These are phyloP conservation scores for Loripinus fragilis DNA, from an alignment of 2,888 invertebrate genomes.

Conservation along the genomic window DNA sequence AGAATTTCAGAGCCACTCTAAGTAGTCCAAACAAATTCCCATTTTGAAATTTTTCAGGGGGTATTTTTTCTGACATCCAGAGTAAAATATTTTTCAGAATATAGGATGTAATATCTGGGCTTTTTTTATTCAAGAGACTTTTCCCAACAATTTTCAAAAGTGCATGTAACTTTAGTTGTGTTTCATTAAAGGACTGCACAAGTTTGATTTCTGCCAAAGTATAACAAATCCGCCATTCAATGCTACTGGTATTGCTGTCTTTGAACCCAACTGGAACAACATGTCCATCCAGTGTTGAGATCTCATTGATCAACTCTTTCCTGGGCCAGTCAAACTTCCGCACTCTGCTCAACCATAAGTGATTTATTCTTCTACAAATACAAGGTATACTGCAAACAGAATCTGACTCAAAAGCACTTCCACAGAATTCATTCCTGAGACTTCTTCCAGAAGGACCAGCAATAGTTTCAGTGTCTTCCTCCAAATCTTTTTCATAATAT, in stretches of 20 bases:
- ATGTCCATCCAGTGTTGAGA: not conserved
- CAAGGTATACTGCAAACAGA: not conserved
- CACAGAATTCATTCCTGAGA: too few species aligned
- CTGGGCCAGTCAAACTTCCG: not conserved
- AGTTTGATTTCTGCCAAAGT: constrained; percentile 25
- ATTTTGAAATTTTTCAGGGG: too few species aligned
- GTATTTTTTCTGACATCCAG: too few species aligned
- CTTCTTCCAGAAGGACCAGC: too few species aligned
- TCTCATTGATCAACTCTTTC: not conserved
- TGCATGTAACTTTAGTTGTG: constrained; percentile 21
- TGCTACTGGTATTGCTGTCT: not conserved
- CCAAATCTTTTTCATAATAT: too few species aligned
- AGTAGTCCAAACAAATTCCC: constrained; percentile 20
- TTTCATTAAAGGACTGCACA: constrained; percentile 22
- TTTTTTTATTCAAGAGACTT: too few species aligned
- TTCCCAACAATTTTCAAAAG: too few species aligned
- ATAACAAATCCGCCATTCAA: not conserved
- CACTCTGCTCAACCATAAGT: not conserved
- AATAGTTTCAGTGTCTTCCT: too few species aligned
- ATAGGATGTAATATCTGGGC: too few species aligned
- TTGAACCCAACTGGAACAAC: not conserved
- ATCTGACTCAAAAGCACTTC: too few species aligned
- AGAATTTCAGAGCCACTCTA: not conserved
- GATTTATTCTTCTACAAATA: not conserved
- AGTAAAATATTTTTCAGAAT: too few species aligned